Evolutionary conservation across 2,888 invertebrate genomes (phyloP).

Genomic region (Aleiodes testaceus): DNA sequence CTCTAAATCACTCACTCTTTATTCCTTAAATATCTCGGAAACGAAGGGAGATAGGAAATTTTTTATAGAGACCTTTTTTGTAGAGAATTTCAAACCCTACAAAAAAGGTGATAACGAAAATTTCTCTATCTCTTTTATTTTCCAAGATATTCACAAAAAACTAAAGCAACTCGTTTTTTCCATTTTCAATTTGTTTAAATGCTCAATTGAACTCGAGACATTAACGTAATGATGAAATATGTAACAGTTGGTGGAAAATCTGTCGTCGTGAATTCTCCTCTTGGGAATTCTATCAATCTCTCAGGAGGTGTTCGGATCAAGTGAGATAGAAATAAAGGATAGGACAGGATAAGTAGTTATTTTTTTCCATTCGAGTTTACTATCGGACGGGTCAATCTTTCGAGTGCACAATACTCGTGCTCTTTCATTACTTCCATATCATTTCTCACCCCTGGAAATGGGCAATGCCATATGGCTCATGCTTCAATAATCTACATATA

Average conservation of each 20-base stretch:
- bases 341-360: slow-evolving; percentile 16
- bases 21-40: no score
- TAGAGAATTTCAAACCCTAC: no score
- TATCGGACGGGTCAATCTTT: slow-evolving; percentile 71
- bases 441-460: slow-evolving; percentile 70
- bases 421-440: slow-evolving; percentile 72
- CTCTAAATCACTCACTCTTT: no score
- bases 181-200: slow-evolving; percentile 32
- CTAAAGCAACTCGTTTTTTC: no score
- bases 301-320: slow-evolving; percentile 57
- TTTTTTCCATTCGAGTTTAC: slow-evolving; percentile 51
- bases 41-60: no score
- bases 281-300: slow-evolving; percentile 72
- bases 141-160: no score
- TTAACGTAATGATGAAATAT: slow-evolving; percentile 58
- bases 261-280: slow-evolving; percentile 67
- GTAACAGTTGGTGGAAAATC: slow-evolving; percentile 72
- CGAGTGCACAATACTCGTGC: slow-evolving; percentile 63
- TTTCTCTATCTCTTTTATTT: no score
- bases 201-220: slow-evolving; percentile 57
- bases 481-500: slow-evolving; percentile 28
- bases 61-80: no score
- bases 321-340: slow-evolving; percentile 49
- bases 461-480: slow-evolving; percentile 44
- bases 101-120: no score